These are phyloP conservation scores for Hybognathus amarus DNA, from an alignment of 2,797 vertebrate genomes.

Conservation along the genomic window DNA sequence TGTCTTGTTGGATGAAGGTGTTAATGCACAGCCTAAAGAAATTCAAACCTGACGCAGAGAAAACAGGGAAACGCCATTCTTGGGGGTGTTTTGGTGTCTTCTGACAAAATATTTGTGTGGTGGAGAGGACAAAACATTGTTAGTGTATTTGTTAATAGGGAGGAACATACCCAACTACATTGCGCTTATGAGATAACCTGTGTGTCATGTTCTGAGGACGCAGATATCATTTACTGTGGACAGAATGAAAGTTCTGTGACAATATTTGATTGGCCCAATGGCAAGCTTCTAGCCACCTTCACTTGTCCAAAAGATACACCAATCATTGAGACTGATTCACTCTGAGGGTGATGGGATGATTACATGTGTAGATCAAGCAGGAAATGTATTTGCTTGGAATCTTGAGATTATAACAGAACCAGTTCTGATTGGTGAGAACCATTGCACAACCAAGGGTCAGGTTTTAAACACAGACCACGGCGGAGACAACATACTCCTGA, in stretches of 20 bases:
- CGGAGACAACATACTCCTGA: slow-evolving; percentile 64
- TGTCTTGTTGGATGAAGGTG: slow-evolving; percentile 70
- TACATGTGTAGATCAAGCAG: slow-evolving; percentile 72
- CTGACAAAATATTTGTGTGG: slow-evolving; percentile 68
- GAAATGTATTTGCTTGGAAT: slow-evolving; percentile 75
- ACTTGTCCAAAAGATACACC: slow-evolving; percentile 61
- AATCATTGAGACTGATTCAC: slow-evolving; percentile 67
- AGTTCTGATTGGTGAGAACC: slow-evolving; percentile 66
- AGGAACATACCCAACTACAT: slow-evolving; percentile 58
- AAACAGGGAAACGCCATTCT: slow-evolving; percentile 33
- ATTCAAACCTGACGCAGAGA: slow-evolving; percentile 49
- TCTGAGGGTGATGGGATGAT: slow-evolving; percentile 62
- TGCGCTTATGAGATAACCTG: slow-evolving; percentile 74
- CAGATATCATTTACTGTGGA: slow-evolving; percentile 71
- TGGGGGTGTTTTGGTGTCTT: slow-evolving; percentile 63
- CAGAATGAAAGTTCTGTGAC: slow-evolving; percentile 73
- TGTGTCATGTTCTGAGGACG: slow-evolving; percentile 65
- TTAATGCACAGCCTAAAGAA: slow-evolving; percentile 64
- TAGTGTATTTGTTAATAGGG: slow-evolving; percentile 63
- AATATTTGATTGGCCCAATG: slow-evolving; percentile 67
- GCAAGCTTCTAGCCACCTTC: slow-evolving; percentile 61
- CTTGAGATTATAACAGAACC: slow-evolving; percentile 59
- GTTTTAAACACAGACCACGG: slow-evolving; percentile 71
- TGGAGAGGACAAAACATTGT: slow-evolving; percentile 66
- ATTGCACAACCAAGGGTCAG: slow-evolving; percentile 32